Percentiles rank a stretch among this genome's conserved stretches.
phyloP scores from a whole-genome alignment of 2,888 invertebrate species.

The Endotricha flammealis region DNA sequence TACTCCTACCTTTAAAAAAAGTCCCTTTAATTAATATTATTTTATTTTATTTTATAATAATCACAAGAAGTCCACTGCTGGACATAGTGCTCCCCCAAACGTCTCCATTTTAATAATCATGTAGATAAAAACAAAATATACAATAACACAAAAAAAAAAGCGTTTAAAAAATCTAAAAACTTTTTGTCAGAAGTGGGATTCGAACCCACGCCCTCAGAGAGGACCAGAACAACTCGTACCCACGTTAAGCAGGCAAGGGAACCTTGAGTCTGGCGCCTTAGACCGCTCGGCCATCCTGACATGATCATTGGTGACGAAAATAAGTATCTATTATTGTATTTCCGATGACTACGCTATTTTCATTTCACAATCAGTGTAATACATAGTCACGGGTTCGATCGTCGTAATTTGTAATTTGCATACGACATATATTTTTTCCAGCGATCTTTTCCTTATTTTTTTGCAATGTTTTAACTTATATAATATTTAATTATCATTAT shows the following conservation, averaged over 20 bases:
- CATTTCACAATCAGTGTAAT: too few species aligned
- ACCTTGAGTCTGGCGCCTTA: slow-evolving; percentile 81
- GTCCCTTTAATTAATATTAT: too few species aligned
- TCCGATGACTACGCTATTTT: too few species aligned
- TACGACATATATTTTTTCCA: too few species aligned
- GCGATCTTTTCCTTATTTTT: too few species aligned
- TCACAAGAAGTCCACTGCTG: neutral
- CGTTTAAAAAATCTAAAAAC: slow-evolving; percentile 15
- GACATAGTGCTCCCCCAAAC: neutral
- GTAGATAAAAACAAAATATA: neutral
- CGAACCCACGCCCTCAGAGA: slow-evolving; percentile 85
- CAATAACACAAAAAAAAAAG: neutral
- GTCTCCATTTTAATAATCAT: too few species aligned
- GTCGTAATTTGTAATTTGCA: too few species aligned
- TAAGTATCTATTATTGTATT: too few species aligned
- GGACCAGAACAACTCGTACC: slow-evolving; percentile 81
- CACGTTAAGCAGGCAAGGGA: slow-evolving; percentile 74
- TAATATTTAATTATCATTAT: too few species aligned
- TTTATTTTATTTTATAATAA: neutral
- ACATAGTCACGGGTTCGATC: too few species aligned
- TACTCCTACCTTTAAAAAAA: too few species aligned
- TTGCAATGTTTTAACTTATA: too few species aligned
- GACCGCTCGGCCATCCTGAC: slow-evolving; percentile 90
- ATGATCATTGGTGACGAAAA: neutral
- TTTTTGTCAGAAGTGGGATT: slow-evolving; percentile 83